Evolutionary conservation across 2,888 invertebrate genomes (phyloP).

Genomic region (Trisateles emortualis): DNA sequence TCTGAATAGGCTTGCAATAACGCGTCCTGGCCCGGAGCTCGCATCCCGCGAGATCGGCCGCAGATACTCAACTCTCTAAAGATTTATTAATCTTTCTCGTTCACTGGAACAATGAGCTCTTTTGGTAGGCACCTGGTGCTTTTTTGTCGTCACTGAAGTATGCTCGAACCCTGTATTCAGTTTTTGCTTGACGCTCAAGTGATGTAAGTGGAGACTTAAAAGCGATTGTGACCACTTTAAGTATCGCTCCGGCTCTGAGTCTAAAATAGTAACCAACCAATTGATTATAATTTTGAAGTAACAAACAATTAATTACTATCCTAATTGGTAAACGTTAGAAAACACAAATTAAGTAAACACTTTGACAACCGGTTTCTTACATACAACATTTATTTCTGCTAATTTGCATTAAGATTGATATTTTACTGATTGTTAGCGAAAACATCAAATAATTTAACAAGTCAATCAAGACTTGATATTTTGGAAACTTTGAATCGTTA

Average conservation of each 20-base stretch:
- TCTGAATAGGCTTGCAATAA: conserved; percentile 86
- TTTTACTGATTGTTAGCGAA: conserved; percentile 33
- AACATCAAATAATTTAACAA: conserved; percentile 39
- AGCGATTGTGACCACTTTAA: conserved; percentile 62
- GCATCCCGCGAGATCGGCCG: conserved; percentile 84
- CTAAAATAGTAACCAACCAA: conserved; percentile 32
- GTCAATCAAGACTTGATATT: conserved; percentile 39
- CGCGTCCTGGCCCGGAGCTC: conserved; percentile 80
- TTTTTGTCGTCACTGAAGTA: conserved; percentile 78
- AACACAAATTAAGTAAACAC: conserved; percentile 37
- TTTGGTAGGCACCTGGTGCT: conserved; percentile 83
- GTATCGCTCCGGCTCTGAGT: conserved; percentile 29
- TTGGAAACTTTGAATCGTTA: conserved; percentile 25
- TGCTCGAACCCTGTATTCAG: conserved; percentile 71
- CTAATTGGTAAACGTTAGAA: conserved; percentile 37
- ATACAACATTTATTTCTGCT: conserved; percentile 32
- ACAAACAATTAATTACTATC: conserved; percentile 25
- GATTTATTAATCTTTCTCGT: conserved; percentile 85
- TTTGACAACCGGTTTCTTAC: conserved; percentile 31
- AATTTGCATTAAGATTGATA: conserved; percentile 39
- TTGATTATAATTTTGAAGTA: conserved; percentile 17
- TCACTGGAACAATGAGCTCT: conserved; percentile 83
- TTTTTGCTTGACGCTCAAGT: conserved; percentile 71
- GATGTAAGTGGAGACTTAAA: conserved; percentile 66
- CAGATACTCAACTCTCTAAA: conserved; percentile 83